Conservation (phyloP, 2,888 invertebrate species). For the Iselma pallidipennis region DNA sequence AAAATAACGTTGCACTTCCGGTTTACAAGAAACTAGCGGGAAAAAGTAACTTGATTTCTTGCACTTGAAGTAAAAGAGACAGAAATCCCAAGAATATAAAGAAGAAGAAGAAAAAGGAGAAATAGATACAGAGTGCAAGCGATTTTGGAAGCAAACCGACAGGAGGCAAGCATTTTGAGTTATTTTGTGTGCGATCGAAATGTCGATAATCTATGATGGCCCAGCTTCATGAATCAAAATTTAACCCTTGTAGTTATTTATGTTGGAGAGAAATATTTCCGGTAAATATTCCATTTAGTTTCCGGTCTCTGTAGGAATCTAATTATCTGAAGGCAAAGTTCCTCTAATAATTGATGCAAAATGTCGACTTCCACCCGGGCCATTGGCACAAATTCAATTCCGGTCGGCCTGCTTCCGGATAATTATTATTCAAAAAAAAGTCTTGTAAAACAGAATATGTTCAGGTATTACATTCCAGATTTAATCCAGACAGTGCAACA, state of each 20-base stretch:
- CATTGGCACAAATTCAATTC: no score
- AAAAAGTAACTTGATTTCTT: background rate
- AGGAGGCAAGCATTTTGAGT: background rate
- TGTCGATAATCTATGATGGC: no score
- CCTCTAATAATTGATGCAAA: no score
- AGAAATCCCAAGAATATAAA: background rate
- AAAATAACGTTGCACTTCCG: conserved; percentile 1
- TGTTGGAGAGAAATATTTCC: no score
- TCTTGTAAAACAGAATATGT: conserved; percentile 1
- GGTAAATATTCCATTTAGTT: background rate
- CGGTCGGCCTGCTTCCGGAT: background rate
- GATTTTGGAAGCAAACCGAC: background rate
- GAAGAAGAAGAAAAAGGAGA: background rate
- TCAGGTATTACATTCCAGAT: conserved; percentile 16
- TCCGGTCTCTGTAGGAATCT: no score
- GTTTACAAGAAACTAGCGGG: background rate
- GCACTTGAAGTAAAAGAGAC: background rate
- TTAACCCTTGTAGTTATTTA: no score
- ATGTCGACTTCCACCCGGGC: no score
- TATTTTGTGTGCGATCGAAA: no score
- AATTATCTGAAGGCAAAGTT: no score
- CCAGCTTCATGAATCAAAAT: background rate
- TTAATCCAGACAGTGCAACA: conserved; percentile 7
- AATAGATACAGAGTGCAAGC: background rate
- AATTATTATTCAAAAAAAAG: background rate